phyloP scores from a whole-genome alignment of 2,113 vertebrate species.

The Hyaena hyaena region DNA sequence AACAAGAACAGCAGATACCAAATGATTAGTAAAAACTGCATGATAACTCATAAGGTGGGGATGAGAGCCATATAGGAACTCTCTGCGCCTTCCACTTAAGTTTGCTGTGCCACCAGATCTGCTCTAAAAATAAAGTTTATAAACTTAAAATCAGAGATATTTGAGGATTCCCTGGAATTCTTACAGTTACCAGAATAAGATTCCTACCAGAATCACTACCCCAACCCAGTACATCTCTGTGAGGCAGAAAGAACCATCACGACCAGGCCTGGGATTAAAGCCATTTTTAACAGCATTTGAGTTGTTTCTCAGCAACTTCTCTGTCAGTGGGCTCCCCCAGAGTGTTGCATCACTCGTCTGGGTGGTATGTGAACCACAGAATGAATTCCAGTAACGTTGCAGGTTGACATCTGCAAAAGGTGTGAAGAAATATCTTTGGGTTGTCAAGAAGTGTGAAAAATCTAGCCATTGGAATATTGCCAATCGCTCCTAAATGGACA shows the following conservation, averaged over 20 bases:
- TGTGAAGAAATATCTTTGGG: constrained; percentile 36
- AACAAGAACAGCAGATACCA: not conserved
- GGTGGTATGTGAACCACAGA: constrained; percentile 40
- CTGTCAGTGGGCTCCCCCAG: not conserved
- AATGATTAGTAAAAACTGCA: not conserved
- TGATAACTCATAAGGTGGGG: not conserved
- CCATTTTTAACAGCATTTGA: constrained; percentile 1
- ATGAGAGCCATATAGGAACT: not conserved
- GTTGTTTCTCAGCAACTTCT: not conserved
- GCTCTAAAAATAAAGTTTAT: not conserved
- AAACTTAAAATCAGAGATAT: not conserved
- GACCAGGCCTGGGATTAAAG: not conserved
- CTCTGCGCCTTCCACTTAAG: not conserved
- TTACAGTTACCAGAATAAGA: not conserved
- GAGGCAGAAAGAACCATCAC: not conserved
- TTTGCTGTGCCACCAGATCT: not conserved
- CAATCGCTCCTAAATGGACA: constrained; percentile 45
- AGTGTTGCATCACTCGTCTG: not conserved
- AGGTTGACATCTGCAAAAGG: constrained; percentile 48
- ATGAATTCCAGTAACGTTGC: constrained; percentile 11
- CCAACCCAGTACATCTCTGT: not conserved
- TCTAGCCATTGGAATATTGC: constrained; percentile 46
- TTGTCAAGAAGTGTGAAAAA: constrained; percentile 61
- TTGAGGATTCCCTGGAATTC: not conserved
- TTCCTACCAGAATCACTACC: not conserved